Evolutionary conservation across 2,113 vertebrate species (phyloP).

Genomic region (Engraulis encrasicolus): DNA sequence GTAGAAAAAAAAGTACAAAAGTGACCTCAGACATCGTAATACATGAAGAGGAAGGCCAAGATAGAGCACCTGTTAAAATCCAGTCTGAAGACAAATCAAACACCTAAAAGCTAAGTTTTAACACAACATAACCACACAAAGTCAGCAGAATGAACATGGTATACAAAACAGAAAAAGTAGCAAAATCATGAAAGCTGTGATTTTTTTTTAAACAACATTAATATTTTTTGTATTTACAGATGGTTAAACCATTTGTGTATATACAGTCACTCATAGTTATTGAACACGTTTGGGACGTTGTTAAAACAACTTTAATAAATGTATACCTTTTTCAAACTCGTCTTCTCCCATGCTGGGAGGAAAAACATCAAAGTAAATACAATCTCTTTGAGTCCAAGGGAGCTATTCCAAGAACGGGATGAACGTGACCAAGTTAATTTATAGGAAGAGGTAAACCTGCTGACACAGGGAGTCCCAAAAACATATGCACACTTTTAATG

Average conservation of each 20-base stretch:
- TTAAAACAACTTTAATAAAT: constrained; percentile 13
- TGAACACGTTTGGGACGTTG: no score
- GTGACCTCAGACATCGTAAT: background rate
- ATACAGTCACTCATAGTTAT: background rate
- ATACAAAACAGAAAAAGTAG: background rate
- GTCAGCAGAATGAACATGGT: background rate
- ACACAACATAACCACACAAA: background rate
- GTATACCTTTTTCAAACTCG: background rate
- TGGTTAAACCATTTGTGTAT: background rate
- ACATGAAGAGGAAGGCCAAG: background rate
- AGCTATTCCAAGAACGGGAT: no score
- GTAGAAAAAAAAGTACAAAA: background rate
- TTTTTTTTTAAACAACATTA: background rate
- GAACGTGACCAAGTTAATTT: no score
- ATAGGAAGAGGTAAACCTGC: no score
- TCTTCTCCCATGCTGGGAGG: background rate
- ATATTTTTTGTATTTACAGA: constrained; percentile 8
- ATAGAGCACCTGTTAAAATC: background rate
- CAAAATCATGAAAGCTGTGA: constrained; percentile 6
- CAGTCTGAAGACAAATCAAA: background rate
- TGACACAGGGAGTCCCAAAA: no score
- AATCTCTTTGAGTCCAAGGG: background rate
- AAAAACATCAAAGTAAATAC: background rate
- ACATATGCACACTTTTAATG: no score
- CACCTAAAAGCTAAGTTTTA: background rate